Evolutionary conservation across 2,113 vertebrate genomes (phyloP).

Genomic region (Seriola rivoliana): DNA sequence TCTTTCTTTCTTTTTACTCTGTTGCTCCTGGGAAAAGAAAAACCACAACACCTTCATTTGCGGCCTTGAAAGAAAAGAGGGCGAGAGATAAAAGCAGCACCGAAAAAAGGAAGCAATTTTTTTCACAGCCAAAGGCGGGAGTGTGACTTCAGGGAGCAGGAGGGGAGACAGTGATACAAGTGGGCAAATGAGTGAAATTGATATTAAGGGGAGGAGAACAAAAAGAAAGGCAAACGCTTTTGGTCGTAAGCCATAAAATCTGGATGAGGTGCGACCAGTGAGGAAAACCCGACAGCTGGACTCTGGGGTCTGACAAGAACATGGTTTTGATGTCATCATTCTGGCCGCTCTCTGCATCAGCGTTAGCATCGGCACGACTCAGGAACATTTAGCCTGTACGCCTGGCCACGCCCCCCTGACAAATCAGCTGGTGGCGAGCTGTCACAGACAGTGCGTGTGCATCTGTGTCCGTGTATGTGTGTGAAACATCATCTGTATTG

Average conservation of each 20-base stretch:
- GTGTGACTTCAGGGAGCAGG: constrained; percentile 33
- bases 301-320: constrained; percentile 52
- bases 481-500: constrained; percentile 31
- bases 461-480: neutral
- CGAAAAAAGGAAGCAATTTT: constrained; percentile 42
- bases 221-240: constrained; percentile 11
- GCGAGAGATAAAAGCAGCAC: constrained; percentile 11
- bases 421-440: constrained; percentile 79
- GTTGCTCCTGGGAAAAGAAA: neutral
- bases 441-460: constrained; percentile 47
- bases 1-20: neutral
- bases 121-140: constrained; percentile 22
- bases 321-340: constrained; percentile 69
- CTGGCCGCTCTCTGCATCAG: constrained; percentile 32
- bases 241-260: constrained; percentile 36
- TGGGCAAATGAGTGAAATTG: constrained; percentile 21
- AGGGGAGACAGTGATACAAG: constrained; percentile 11
- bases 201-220: constrained; percentile 4
- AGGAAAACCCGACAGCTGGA: constrained; percentile 60
- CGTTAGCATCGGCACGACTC: constrained; percentile 2
- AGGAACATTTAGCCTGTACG: constrained; percentile 63
- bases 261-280: constrained; percentile 20
- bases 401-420: constrained; percentile 67
- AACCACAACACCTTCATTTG: constrained; percentile 14
- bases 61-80: constrained; percentile 5